These are phyloP conservation scores for Gadus chalcogrammus DNA, from an alignment of 2,113 vertebrate species.

Conservation along the genomic window DNA sequence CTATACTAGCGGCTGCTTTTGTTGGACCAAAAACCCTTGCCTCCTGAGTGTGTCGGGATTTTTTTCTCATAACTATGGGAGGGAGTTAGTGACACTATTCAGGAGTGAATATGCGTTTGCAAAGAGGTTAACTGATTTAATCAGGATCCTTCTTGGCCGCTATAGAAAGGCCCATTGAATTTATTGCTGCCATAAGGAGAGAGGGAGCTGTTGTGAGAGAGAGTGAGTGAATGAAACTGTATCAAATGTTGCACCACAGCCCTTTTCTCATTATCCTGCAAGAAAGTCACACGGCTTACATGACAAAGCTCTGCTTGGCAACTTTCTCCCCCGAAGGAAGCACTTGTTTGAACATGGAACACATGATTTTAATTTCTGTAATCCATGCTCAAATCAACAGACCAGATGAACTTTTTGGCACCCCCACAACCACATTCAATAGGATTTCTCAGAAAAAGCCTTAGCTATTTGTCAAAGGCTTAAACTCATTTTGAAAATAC, in stretches of 20 bases:
- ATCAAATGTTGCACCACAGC: constrained; percentile 48
- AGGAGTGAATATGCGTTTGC: constrained; percentile 14
- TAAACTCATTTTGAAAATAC: constrained; percentile 39
- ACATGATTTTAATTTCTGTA: constrained; percentile 75
- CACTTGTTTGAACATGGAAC: constrained; percentile 75
- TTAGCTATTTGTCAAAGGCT: constrained; percentile 61
- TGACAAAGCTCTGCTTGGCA: constrained; percentile 70
- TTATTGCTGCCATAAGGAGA: constrained; percentile 14
- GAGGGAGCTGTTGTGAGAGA: constrained; percentile 24
- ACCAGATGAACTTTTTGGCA: constrained; percentile 77
- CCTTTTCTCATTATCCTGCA: constrained; percentile 55
- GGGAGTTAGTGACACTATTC: constrained; percentile 22
- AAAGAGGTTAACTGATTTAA: constrained; percentile 15
- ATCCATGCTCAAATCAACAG: constrained; percentile 74
- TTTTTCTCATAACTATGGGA: too few species aligned
- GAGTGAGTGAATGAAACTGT: constrained; percentile 52
- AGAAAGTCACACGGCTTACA: constrained; percentile 63
- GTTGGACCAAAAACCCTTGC: neutral
- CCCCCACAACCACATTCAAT: constrained; percentile 58
- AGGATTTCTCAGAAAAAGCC: constrained; percentile 60
- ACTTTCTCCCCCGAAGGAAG: constrained; percentile 67
- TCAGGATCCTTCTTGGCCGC: neutral
- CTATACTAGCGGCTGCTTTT: constrained; percentile 33
- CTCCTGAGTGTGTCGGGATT: neutral
- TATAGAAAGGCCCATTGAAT: constrained; percentile 16